Percentiles rank a stretch among this genome's conserved stretches.
Conservation (phyloP, 2,888 invertebrate genomes). For the Liposcelis brunnea region DNA sequence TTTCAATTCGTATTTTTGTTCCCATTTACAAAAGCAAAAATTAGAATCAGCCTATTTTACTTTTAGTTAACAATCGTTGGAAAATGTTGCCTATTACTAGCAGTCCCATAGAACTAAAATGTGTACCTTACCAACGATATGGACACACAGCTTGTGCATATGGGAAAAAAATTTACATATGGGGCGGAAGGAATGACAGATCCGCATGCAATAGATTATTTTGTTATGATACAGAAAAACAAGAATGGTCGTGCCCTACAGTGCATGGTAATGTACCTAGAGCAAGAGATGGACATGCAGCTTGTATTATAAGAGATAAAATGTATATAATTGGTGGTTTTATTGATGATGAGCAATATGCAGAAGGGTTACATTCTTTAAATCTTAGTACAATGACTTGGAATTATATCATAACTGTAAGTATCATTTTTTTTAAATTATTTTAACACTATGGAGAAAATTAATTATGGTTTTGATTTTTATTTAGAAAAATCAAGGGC, state of each 20-base stretch:
- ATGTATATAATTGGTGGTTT: slow-evolving; percentile 90
- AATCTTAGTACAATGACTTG: slow-evolving; percentile 57
- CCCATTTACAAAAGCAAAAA: too few species aligned
- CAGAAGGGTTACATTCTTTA: slow-evolving; percentile 57
- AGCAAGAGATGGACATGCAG: slow-evolving; percentile 82
- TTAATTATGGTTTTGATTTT: background rate
- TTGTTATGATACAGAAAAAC: slow-evolving; percentile 56
- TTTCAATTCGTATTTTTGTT: too few species aligned
- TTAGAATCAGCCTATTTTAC: too few species aligned
- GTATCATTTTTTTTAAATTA: slow-evolving; percentile 5
- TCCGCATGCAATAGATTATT: slow-evolving; percentile 64
- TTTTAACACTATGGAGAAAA: background rate
- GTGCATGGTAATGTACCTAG: slow-evolving; percentile 55
- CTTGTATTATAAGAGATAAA: slow-evolving; percentile 55
- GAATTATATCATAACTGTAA: slow-evolving; percentile 39
- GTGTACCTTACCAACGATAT: slow-evolving; percentile 65
- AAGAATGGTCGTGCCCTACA: slow-evolving; percentile 46
- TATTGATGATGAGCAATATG: slow-evolving; percentile 61
- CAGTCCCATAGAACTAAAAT: slow-evolving; percentile 17
- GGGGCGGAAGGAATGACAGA: slow-evolving; percentile 84
- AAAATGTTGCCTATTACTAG: background rate
- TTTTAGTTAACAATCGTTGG: background rate
- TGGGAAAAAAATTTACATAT: slow-evolving; percentile 61
- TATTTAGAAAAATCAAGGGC: background rate
- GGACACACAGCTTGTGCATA: slow-evolving; percentile 82